A percentile compares a stretch with the other conserved stretches of the same genome.
Conservation (phyloP, 64 coral and sea anemone genomes). For the Pocillopora damicornis region DNA sequence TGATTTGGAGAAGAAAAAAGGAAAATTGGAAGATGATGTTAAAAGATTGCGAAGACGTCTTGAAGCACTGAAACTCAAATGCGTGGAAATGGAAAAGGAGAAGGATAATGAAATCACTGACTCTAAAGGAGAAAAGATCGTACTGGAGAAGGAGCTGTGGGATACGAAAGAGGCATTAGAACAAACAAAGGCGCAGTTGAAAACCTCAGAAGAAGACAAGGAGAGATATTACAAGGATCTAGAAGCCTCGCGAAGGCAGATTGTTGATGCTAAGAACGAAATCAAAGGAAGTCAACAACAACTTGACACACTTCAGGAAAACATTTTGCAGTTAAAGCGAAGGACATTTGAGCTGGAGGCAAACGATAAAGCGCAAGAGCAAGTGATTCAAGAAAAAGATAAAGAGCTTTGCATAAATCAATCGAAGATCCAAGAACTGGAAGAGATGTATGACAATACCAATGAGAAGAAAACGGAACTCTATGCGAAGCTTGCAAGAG, state of each 20-base stretch:
- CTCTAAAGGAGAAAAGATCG: slow-evolving; percentile 51
- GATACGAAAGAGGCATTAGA: slow-evolving; percentile 61
- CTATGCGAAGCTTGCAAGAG: slow-evolving; percentile 34
- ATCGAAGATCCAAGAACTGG: slow-evolving; percentile 26
- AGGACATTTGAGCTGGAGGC: slow-evolving; percentile 50
- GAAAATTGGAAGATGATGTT: slow-evolving; percentile 75
- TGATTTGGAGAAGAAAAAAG: slow-evolving; percentile 80
- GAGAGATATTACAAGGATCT: slow-evolving; percentile 57
- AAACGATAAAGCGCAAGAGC: slow-evolving; percentile 21
- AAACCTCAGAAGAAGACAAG: slow-evolving; percentile 58
- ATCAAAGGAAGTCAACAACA: slow-evolving; percentile 55
- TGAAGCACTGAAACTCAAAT: slow-evolving; percentile 63
- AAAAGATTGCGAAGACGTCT: slow-evolving; percentile 67
- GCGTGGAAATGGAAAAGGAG: slow-evolving; percentile 66
- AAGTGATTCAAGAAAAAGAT: slow-evolving; percentile 44
- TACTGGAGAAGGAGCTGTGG: slow-evolving; percentile 64
- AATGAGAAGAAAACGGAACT: slow-evolving; percentile 46
- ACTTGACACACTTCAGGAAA: slow-evolving; percentile 54
- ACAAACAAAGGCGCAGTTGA: slow-evolving; percentile 47
- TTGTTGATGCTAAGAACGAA: slow-evolving; percentile 37
- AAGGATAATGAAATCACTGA: slow-evolving; percentile 74
- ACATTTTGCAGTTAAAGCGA: slow-evolving; percentile 18
- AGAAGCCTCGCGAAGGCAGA: slow-evolving; percentile 47
- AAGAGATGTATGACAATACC: slow-evolving; percentile 33
- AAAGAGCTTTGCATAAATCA: slow-evolving; percentile 33